Conservation (phyloP, 2,888 invertebrate genomes). For the Caenorhabditis parvicauda region DNA sequence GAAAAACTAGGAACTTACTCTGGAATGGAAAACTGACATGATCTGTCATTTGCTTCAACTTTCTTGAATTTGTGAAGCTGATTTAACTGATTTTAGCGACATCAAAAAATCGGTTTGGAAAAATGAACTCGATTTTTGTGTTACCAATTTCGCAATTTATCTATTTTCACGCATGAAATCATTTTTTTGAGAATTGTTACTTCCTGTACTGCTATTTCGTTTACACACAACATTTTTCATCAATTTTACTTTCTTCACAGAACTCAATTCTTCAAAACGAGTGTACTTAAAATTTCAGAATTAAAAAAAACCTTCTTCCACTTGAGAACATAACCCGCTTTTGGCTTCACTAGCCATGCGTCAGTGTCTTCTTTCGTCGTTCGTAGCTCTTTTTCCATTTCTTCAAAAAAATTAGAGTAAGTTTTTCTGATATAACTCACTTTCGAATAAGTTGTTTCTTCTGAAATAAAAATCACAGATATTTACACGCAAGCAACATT, state of each 20-base stretch:
- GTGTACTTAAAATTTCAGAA: neutral
- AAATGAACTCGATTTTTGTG: neutral
- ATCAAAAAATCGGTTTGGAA: neutral
- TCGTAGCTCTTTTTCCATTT: constrained; percentile 8
- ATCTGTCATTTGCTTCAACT: too few species aligned
- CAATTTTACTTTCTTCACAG: too few species aligned
- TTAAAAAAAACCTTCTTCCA: constrained; percentile 40
- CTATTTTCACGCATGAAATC: too few species aligned
- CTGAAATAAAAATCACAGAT: constrained; percentile 5
- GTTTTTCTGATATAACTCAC: neutral
- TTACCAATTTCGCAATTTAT: too few species aligned
- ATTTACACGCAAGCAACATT: constrained; percentile 2
- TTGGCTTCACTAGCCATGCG: constrained; percentile 41
- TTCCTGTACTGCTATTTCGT: too few species aligned
- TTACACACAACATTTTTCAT: too few species aligned
- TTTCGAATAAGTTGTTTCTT: neutral
- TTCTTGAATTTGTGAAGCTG: too few species aligned
- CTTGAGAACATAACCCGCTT: constrained; percentile 51
- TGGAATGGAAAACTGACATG: too few species aligned
- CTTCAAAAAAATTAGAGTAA: neutral
- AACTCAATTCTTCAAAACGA: too few species aligned
- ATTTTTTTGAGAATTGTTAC: constrained; percentile 8
- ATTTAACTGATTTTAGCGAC: too few species aligned
- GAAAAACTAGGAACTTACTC: too few species aligned
- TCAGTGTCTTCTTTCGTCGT: neutral